Conservation (phyloP, 2,888 invertebrate species). For the Chloroclysta siterata region DNA sequence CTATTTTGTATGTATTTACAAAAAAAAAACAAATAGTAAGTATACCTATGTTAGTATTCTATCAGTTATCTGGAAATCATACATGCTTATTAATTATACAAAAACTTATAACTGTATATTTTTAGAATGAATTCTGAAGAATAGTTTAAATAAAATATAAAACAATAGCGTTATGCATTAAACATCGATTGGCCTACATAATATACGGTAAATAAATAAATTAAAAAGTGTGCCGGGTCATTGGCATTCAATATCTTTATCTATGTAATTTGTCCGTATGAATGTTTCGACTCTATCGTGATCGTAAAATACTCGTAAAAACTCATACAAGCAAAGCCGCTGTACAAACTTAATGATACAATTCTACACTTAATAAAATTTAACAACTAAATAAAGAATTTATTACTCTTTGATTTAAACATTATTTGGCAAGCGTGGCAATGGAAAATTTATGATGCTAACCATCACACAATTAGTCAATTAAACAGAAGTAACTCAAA, state of each 20-base stretch:
- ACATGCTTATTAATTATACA: too few relatives aligned
- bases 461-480: neutral
- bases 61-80: too few relatives aligned
- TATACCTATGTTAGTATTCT: too few relatives aligned
- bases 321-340: slow-evolving; percentile 53
- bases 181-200: slow-evolving; percentile 6
- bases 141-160: too few relatives aligned
- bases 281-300: slow-evolving; percentile 56
- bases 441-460: neutral
- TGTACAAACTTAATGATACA: slow-evolving; percentile 45
- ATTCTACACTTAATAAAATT: slow-evolving; percentile 35
- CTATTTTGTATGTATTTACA: neutral
- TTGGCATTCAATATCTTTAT: slow-evolving; percentile 62
- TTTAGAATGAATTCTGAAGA: too few relatives aligned
- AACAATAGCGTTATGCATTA: too few relatives aligned
- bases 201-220: slow-evolving; percentile 25
- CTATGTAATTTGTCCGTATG: slow-evolving; percentile 59
- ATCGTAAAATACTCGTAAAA: slow-evolving; percentile 74
- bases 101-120: too few relatives aligned
- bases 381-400: slow-evolving; percentile 12
- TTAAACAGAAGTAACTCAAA: neutral
- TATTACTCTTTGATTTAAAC: slow-evolving; percentile 13
- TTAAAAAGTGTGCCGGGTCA: slow-evolving; percentile 55
- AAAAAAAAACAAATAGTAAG: too few relatives aligned
- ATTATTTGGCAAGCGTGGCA: slow-evolving; percentile 12